These are phyloP conservation scores for Malurus melanocephalus DNA, from an alignment of 2,113 vertebrate genomes.

Conservation along the genomic window DNA sequence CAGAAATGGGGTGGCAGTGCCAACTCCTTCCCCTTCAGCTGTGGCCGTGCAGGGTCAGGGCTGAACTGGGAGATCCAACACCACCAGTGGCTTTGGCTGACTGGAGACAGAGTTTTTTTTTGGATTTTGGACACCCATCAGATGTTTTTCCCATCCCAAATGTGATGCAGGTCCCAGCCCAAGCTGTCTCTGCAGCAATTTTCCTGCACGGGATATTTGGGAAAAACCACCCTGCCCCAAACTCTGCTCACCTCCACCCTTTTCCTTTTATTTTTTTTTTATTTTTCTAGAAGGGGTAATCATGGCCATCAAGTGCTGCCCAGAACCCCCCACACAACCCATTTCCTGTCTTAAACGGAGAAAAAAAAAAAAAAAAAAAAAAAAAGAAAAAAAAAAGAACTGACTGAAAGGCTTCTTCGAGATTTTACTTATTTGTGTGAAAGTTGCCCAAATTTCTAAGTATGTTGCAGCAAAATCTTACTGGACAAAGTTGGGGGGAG, in stretches of 20 bases:
- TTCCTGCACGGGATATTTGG: neutral
- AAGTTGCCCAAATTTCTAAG: conserved; percentile 62
- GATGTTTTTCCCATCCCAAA: neutral
- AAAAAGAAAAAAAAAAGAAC: neutral
- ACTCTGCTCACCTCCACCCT: neutral
- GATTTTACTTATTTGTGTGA: conserved; percentile 59
- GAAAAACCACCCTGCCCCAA: neutral
- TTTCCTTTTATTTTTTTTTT: neutral
- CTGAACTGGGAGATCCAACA: neutral
- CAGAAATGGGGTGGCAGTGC: neutral
- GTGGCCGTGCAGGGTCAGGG: neutral
- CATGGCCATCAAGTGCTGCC: neutral
- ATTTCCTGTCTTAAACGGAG: neutral
- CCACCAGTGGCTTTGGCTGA: neutral
- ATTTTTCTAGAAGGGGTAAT: conserved; percentile 32
- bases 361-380: neutral
- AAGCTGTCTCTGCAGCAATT: neutral
- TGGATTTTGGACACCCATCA: neutral
- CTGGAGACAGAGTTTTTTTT: neutral
- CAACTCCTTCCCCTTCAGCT: neutral
- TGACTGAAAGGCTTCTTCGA: conserved; percentile 7
- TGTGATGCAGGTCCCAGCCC: neutral
- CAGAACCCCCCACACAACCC: neutral
- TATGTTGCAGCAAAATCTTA: conserved; percentile 43
- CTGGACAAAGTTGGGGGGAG: neutral